Conservation (phyloP, 1,140 invertebrate genomes). For the Leguminivora glycinivorella region DNA sequence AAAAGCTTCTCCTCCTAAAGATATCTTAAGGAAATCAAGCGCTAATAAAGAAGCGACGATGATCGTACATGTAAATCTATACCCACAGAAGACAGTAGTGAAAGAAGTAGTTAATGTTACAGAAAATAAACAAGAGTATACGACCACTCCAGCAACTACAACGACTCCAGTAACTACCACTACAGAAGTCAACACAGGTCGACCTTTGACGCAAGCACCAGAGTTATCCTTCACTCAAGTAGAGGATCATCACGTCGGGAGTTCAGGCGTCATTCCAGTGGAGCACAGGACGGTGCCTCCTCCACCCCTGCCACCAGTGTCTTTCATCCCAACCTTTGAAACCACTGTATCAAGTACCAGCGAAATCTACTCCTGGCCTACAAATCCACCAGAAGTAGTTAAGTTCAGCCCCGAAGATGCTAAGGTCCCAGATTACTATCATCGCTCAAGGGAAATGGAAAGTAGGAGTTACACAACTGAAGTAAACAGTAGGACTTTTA, state of each 20-base stretch:
- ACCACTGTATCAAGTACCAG: constrained; percentile 32
- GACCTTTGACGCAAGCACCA: constrained; percentile 37
- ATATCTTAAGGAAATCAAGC: constrained; percentile 5
- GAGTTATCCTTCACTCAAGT: constrained; percentile 37
- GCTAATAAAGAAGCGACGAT: constrained; percentile 40
- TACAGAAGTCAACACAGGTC: constrained; percentile 13
- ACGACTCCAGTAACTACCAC: constrained; percentile 10
- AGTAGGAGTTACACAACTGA: background rate
- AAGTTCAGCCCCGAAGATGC: constrained; percentile 69
- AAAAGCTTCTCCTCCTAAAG: background rate
- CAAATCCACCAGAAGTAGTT: constrained; percentile 57
- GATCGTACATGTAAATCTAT: constrained; percentile 54
- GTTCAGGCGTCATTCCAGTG: constrained; percentile 64
- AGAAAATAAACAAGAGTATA: constrained; percentile 19
- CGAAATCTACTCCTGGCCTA: constrained; percentile 36
- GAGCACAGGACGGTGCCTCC: constrained; percentile 34
- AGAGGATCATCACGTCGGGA: constrained; percentile 65
- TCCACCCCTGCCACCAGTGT: constrained; percentile 38
- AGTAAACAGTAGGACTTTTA: constrained; percentile 20
- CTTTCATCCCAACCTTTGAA: constrained; percentile 45
- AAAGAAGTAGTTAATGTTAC: constrained; percentile 34
- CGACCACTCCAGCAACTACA: background rate
- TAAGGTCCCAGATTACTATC: constrained; percentile 62
- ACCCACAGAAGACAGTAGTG: constrained; percentile 39
- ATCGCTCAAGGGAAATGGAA: constrained; percentile 38